Conservation (phyloP, 2,888 invertebrate genomes). For the Ditylenchus weischeri region DNA sequence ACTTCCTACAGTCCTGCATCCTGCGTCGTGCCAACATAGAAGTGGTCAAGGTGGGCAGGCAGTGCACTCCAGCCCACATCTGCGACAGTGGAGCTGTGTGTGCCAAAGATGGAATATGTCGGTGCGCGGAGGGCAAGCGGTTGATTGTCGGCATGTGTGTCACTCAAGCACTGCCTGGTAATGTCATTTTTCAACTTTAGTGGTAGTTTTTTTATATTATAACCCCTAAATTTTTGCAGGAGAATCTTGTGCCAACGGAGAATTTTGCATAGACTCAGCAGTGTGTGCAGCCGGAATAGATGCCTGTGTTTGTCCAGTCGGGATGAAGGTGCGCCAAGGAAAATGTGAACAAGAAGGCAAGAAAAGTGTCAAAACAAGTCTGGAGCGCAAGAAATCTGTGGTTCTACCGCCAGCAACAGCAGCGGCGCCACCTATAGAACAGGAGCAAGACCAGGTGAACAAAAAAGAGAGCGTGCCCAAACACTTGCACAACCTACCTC, state of each 20-base stretch:
- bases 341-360: conserved; percentile 19
- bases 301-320: conserved; percentile 40
- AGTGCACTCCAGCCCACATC: conserved; percentile 28
- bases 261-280: conserved; percentile 42
- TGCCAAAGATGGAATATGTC: conserved; percentile 32
- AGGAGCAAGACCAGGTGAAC: too few species aligned
- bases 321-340: conserved; percentile 27
- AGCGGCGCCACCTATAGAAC: background rate
- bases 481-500: too few species aligned
- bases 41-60: conserved; percentile 20
- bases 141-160: conserved; percentile 47
- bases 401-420: background rate
- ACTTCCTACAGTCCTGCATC: conserved; percentile 42
- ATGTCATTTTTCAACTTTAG: too few species aligned
- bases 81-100: conserved; percentile 46
- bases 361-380: too few species aligned
- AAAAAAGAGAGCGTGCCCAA: too few species aligned
- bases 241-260: conserved; percentile 47
- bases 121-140: conserved; percentile 28
- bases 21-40: conserved; percentile 28
- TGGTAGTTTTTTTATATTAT: too few species aligned
- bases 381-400: background rate
- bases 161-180: conserved; percentile 32
- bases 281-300: conserved; percentile 25
- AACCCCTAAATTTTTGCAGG: conserved; percentile 29